A percentile compares a stretch with the other conserved stretches of the same genome.
These are phyloP conservation scores for Stenopsyche tienmushanensis DNA, from an alignment of 1,140 invertebrate genomes.

Conservation along the genomic window DNA sequence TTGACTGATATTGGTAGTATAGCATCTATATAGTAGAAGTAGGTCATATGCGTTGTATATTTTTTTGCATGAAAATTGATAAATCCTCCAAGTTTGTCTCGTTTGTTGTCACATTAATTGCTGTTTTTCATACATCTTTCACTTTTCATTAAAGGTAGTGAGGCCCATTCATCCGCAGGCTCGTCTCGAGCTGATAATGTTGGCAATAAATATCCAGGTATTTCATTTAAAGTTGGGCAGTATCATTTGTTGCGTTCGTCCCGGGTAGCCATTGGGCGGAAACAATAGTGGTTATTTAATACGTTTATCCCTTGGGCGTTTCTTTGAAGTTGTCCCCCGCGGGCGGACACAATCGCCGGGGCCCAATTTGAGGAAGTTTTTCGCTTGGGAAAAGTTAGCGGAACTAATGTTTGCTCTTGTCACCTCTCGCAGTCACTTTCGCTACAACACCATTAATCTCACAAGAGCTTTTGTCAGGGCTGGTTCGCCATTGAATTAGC, in stretches of 20 bases:
- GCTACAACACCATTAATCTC: constrained; percentile 21
- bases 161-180: no score
- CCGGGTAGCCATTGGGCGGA: background rate
- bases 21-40: no score
- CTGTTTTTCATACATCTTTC: no score
- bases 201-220: no score
- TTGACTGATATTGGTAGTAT: no score
- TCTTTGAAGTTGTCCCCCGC: constrained; percentile 6
- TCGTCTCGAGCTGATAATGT: no score
- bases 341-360: constrained; percentile 10
- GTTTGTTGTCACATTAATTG: no score
- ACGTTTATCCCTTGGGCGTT: constrained; percentile 17
- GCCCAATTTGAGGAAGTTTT: constrained; percentile 12
- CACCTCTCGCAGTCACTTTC: constrained; percentile 11
- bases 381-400: constrained; percentile 18
- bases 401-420: constrained; percentile 17
- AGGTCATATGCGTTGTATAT: no score
- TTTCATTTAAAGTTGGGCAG: no score
- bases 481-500: constrained; percentile 5
- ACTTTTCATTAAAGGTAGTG: no score
- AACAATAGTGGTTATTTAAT: constrained; percentile 20
- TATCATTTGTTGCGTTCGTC: background rate
- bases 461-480: background rate
- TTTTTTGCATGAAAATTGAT: no score
- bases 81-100: no score